Conservation (phyloP, 2,888 invertebrate genomes). For the Machimus atricapillus region DNA sequence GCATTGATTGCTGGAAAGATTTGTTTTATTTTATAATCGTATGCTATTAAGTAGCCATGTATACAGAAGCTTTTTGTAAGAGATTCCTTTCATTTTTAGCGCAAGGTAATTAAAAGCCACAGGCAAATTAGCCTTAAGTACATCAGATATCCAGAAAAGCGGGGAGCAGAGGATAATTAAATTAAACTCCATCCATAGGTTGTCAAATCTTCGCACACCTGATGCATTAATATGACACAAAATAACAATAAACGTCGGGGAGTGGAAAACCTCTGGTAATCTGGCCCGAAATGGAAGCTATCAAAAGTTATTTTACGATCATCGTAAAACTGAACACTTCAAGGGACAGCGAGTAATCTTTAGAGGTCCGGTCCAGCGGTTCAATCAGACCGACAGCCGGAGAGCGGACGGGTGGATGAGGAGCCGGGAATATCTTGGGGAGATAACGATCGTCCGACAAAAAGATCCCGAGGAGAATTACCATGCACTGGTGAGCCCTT, state of each 20-base stretch:
- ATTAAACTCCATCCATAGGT: conserved; percentile 15
- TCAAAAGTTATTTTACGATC: conserved; percentile 43
- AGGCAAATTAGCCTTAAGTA: background rate
- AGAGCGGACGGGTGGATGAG: background rate
- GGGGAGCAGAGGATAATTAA: background rate
- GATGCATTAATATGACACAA: conserved; percentile 41
- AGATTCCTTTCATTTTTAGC: background rate
- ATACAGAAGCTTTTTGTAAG: background rate
- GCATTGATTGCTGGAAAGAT: background rate
- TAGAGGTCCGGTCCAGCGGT: background rate
- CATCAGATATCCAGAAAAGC: background rate
- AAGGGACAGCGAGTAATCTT: conserved; percentile 17
- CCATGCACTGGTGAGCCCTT: background rate
- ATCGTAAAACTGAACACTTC: conserved; percentile 37
- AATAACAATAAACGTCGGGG: conserved; percentile 37
- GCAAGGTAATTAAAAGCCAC: background rate
- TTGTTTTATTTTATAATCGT: background rate
- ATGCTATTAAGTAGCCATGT: background rate
- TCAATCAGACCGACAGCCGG: conserved; percentile 27
- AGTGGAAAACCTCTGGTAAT: conserved; percentile 4
- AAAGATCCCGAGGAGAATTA: background rate
- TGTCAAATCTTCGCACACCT: conserved; percentile 39
- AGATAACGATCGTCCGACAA: conserved; percentile 22
- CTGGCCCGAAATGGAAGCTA: conserved; percentile 24
- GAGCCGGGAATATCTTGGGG: conserved; percentile 4